Percentiles rank a stretch among this genome's conserved stretches.
phyloP scores from a whole-genome alignment of 1,140 invertebrate species.

The Drosophila melanica region DNA sequence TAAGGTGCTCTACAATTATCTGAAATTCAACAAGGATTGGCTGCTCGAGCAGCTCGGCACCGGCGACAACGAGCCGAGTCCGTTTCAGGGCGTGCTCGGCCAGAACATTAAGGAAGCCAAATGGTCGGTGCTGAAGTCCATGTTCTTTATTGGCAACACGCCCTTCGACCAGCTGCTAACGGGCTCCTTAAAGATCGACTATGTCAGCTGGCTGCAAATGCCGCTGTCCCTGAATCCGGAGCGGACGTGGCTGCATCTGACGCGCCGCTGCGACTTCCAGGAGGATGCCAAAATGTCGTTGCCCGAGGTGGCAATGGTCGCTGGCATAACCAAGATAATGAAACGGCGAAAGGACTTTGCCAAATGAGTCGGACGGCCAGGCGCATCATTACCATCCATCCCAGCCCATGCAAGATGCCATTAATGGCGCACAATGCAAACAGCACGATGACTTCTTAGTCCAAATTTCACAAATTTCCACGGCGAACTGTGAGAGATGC shows the following conservation, averaged over 20 bases:
- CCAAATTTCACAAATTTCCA: slow-evolving; percentile 30
- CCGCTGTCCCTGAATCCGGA: slow-evolving; percentile 85
- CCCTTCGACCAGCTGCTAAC: slow-evolving; percentile 88
- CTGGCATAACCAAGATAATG: slow-evolving; percentile 81
- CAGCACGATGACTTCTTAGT: slow-evolving; percentile 44
- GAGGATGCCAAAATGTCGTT: slow-evolving; percentile 79
- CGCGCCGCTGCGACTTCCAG: slow-evolving; percentile 85
- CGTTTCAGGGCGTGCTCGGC: slow-evolving; percentile 73
- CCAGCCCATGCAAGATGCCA: slow-evolving; percentile 60
- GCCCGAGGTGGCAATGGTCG: slow-evolving; percentile 83
- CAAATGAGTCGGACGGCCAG: slow-evolving; percentile 47
- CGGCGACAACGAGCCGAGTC: slow-evolving; percentile 76
- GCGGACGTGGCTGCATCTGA: slow-evolving; percentile 85
- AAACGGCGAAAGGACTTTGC: slow-evolving; percentile 71
- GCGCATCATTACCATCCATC: slow-evolving; percentile 50
- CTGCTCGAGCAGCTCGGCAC: slow-evolving; percentile 86
- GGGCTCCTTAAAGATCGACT: slow-evolving; percentile 85
- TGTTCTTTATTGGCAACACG: slow-evolving; percentile 90
- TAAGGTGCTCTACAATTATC: slow-evolving; percentile 87
- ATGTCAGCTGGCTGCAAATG: slow-evolving; percentile 85
- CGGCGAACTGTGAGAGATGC: slow-evolving; percentile 41
- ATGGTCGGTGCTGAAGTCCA: slow-evolving; percentile 87
- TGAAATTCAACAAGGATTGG: slow-evolving; percentile 88
- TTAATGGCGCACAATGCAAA: slow-evolving; percentile 71
- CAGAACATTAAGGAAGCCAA: slow-evolving; percentile 85